These are phyloP conservation scores for Ceratothoa steindachneri DNA, from an alignment of 2,888 invertebrate species.

Conservation along the genomic window DNA sequence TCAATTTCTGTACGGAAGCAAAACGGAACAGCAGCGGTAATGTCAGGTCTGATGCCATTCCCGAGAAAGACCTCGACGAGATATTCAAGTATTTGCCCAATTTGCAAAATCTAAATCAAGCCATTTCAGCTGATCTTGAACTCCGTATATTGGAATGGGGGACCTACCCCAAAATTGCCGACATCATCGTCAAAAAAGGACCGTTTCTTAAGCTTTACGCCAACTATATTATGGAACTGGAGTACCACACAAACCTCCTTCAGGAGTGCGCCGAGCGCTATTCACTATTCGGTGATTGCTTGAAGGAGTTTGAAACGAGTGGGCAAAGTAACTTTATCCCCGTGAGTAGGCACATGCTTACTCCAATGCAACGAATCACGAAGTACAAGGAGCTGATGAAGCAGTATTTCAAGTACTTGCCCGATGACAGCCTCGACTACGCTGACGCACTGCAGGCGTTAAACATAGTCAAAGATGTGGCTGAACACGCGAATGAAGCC, in stretches of 20 bases:
- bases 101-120: conserved; percentile 58
- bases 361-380: conserved; percentile 66
- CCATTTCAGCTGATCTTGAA: conserved; percentile 57
- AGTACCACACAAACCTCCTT: conserved; percentile 55
- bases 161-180: conserved; percentile 55
- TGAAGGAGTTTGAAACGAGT: conserved; percentile 57
- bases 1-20: conserved; percentile 12
- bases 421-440: conserved; percentile 57
- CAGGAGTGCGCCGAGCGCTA: conserved; percentile 58
- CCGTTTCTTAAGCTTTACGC: conserved; percentile 61
- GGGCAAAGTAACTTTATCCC: conserved; percentile 56
- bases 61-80: conserved; percentile 54
- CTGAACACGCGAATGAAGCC: conserved; percentile 60
- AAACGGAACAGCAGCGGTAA: conserved; percentile 21
- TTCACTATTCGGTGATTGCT: conserved; percentile 55
- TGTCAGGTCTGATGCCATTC: conserved; percentile 47
- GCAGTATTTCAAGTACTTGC: conserved; percentile 60
- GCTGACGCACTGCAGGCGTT: conserved; percentile 60
- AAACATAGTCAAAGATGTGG: conserved; percentile 59
- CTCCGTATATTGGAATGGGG: conserved; percentile 57
- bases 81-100: conserved; percentile 58
- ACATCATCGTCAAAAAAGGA: conserved; percentile 61
- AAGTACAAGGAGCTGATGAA: conserved; percentile 63
- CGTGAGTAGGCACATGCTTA: conserved; percentile 64
- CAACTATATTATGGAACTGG: conserved; percentile 59